These are phyloP conservation scores for Microplitis manilae DNA, from an alignment of 2,888 invertebrate genomes.

Conservation along the genomic window DNA sequence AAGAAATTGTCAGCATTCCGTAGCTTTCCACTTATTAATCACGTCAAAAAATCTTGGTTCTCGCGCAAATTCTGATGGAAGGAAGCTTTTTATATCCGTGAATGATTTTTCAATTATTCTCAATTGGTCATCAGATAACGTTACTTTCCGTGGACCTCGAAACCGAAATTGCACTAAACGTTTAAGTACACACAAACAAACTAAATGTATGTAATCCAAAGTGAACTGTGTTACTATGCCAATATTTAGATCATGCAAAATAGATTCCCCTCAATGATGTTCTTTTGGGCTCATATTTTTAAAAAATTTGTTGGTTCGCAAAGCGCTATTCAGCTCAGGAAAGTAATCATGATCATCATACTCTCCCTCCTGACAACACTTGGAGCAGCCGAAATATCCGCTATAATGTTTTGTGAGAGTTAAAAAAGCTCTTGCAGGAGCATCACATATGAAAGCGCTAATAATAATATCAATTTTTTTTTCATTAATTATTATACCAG, in stretches of 20 bases:
- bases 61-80: too few relatives aligned
- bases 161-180: constrained; percentile 22
- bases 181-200: constrained; percentile 35
- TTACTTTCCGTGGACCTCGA: constrained; percentile 5
- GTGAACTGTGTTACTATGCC: constrained; percentile 30
- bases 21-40: too few relatives aligned
- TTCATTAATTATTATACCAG: not conserved
- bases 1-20: too few relatives aligned
- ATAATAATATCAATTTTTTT: constrained; percentile 14
- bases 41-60: too few relatives aligned
- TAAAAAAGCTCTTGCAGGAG: constrained; percentile 11
- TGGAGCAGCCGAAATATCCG: constrained; percentile 15
- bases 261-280: constrained; percentile 19
- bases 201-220: constrained; percentile 35
- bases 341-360: constrained; percentile 26
- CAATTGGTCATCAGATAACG: not conserved
- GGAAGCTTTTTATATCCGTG: too few relatives aligned
- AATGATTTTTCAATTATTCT: too few relatives aligned
- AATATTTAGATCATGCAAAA: constrained; percentile 27
- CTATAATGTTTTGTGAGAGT: constrained; percentile 15
- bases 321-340: constrained; percentile 11
- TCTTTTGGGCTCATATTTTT: constrained; percentile 2
- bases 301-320: constrained; percentile 36
- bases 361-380: constrained; percentile 22
- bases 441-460: constrained; percentile 20